A percentile compares a stretch with the other conserved stretches of the same genome.
phyloP scores from a whole-genome alignment of 2,797 vertebrate genomes.

The Neosilurus hyrtlii region DNA sequence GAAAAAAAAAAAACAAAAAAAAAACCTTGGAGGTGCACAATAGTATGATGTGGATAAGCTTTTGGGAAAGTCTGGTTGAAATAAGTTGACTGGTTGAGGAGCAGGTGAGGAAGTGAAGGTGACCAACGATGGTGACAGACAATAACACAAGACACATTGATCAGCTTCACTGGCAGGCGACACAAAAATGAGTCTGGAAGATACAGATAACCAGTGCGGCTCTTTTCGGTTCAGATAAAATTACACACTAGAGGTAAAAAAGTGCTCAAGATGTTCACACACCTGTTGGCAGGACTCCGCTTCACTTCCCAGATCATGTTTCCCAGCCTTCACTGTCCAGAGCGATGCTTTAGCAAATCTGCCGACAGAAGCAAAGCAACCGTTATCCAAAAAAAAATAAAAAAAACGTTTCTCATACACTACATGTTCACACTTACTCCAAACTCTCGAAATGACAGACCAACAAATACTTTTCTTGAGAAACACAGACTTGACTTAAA shows the following conservation, averaged over 20 bases:
- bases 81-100: too few relatives aligned
- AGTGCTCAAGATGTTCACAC: not conserved
- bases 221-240: not conserved
- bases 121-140: too few relatives aligned
- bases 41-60: too few relatives aligned
- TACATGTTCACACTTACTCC: not conserved
- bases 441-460: not conserved
- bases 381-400: not conserved
- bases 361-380: not conserved
- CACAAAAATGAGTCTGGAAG: not conserved
- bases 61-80: too few relatives aligned
- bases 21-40: too few relatives aligned
- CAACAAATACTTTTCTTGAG: not conserved
- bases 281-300: slow-evolving; percentile 65
- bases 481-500: not conserved
- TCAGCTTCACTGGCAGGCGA: too few relatives aligned
- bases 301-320: slow-evolving; percentile 64
- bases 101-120: too few relatives aligned
- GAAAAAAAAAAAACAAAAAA: too few relatives aligned
- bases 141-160: too few relatives aligned
- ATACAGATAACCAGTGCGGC: too few relatives aligned
- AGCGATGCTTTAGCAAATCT: slow-evolving; percentile 62
- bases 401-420: not conserved
- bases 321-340: slow-evolving; percentile 69
- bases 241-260: too few relatives aligned